Conservation (phyloP, 2,113 vertebrate species). For the Pseudorhombus dupliciocellatus region DNA sequence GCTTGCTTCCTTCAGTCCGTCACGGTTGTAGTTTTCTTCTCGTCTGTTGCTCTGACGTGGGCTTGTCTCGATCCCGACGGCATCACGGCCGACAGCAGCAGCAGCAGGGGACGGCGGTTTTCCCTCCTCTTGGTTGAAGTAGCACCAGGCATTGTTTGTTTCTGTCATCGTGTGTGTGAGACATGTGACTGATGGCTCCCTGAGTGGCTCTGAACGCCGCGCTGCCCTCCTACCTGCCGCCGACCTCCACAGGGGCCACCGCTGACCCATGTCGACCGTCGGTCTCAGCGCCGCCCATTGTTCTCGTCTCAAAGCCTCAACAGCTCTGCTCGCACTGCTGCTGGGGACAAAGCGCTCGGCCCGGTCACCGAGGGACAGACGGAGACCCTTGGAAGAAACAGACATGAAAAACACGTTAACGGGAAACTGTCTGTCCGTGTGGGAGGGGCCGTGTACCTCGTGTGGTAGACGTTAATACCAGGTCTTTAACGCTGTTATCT, state of each 20-base stretch:
- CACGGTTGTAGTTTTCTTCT: not conserved
- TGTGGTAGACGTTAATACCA: too few relatives aligned
- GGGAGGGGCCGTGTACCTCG: too few relatives aligned
- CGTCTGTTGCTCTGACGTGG: not conserved
- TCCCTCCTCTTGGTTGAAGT: conserved; percentile 25
- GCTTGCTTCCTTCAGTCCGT: conserved; percentile 6
- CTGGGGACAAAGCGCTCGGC: conserved; percentile 18
- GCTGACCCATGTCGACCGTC: conserved; percentile 61
- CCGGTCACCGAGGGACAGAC: not conserved
- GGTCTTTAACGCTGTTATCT: too few relatives aligned
- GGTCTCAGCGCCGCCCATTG: conserved; percentile 57
- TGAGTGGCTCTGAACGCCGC: conserved; percentile 28
- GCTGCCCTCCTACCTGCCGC: conserved; percentile 57
- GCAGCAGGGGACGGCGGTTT: conserved; percentile 22
- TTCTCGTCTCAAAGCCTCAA: conserved; percentile 40
- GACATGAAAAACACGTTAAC: too few relatives aligned
- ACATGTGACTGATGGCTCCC: conserved; percentile 55
- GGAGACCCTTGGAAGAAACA: too few relatives aligned
- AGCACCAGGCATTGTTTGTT: conserved; percentile 56
- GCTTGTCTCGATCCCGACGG: conserved; percentile 8
- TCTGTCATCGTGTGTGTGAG: conserved; percentile 47
- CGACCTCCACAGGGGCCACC: conserved; percentile 57
- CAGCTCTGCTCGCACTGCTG: conserved; percentile 7
- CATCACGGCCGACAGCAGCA: not conserved
- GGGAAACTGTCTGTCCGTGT: too few relatives aligned